Evolutionary conservation across 2,888 invertebrate species (phyloP), one percentile per base, ranked within the genome.

Genomic region (Lepeophtheirus nordmannii): DNA sequence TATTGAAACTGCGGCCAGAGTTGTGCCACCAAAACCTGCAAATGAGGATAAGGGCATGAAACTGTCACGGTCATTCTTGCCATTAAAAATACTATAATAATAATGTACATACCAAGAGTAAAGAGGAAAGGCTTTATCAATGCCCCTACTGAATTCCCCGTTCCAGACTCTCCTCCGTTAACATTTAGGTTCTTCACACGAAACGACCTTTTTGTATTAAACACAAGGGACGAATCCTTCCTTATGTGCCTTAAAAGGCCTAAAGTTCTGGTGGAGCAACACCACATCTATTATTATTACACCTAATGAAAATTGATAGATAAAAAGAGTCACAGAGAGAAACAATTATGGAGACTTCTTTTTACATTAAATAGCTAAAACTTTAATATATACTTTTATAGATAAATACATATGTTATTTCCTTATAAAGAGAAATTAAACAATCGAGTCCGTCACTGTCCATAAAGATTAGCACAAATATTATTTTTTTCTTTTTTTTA

Each of bases 1-100:
- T 70, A 93, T 84, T 20, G 87, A 82, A 71, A 87, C 86, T 20
- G 85, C 85, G 37, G 82, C 79, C 73, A 89, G 81, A 73, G 85
- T 84, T 20, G 82, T 80, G 59, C 84, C 76, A 72, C 82, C 80
- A 70, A 87, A 83, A 86, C 86, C 71, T 38, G 74, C 12, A 30
- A 30, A 30, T 30, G 7, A n/a, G n/a, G n/a, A n/a, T n/a, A n/a
- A n/a, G n/a, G n/a, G n/a, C n/a, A n/a, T n/a, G n/a, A n/a, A n/a
- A n/a, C 30, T 30, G 7, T 30, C 30, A 30, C 7, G 30, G 30
- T 5, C 2, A 30, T 30, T 30, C 7, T 30, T 30, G 7, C 30
- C 30, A 30, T 30, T 30, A 30, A 5, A 30, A 5, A 30, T 30
- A 30, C 7, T n/a, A n/a, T n/a, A n/a, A 30, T 30, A 30, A 5